Base-by-base conservation (phyloP, 2,888 invertebrate genomes). In the Eubasilissa splendida region DNA sequence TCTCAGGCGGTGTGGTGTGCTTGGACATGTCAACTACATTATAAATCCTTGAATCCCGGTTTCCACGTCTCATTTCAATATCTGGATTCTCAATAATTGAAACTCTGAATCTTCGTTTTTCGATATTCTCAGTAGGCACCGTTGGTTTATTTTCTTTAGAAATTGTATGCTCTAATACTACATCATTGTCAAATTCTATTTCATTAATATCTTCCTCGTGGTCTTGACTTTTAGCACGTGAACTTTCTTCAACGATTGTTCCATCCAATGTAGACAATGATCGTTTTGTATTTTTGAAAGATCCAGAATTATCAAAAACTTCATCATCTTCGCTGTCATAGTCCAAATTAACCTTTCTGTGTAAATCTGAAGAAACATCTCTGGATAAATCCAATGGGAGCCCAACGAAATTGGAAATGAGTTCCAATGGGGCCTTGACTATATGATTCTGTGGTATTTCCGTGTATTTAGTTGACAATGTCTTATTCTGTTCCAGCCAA, bases 401-500 rank as follows among this genome's bases (percentile, higher is more conserved):
- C n/a, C 79, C 79, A 54, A 65, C 73, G 42, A 73, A 42, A 56
- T 79, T 79, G 8, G 79, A 79, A 31, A 79, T 79, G 3, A 11
- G 5, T 56, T 73, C 71, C 9, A n/a, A 31, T n/a, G 71, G 71
- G 42, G 58, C 71, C 56, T 73, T 73, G 12, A 31, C 56, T 2
- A 71, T 56, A 56, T 73, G 56, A 3, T 22, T 33, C n/a, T 73
- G 42, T 2, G 56, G 79, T 14, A 33, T 31, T 22, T 56, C 53
- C 4, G 77, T 52, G 54, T 59, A 71, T 59, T 31, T 22, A 31
- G 14, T 59, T 12, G 58, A 56, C 10, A 77, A 10, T 5, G 56
- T 59, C 11, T 31, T 42, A 12, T 71, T 53, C 12, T 33, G 71
- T 10, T 59, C 60, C 14, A 91, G 91, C 96, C 96, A 96, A 2